Conservation (phyloP, 2,888 invertebrate genomes). For the Heliconius erato region DNA sequence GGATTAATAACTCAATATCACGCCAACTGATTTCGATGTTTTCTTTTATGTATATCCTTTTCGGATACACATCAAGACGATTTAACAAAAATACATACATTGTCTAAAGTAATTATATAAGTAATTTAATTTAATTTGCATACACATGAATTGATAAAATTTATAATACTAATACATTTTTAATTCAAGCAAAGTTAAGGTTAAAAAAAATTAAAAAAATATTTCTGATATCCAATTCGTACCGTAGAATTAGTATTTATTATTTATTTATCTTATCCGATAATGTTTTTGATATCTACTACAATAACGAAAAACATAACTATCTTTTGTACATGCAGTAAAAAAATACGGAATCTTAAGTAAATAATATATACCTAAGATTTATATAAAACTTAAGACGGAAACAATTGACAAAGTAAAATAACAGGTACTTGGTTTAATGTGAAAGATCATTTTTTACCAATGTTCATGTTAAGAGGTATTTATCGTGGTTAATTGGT, state of each 20-base stretch:
- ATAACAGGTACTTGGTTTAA: background rate
- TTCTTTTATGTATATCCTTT: too few species aligned
- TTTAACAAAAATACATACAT: too few species aligned
- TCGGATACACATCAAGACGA: too few species aligned
- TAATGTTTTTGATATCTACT: background rate
- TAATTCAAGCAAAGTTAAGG: background rate
- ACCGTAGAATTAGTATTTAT: background rate
- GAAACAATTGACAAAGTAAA: background rate
- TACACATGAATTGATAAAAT: too few species aligned
- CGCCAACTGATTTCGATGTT: too few species aligned
- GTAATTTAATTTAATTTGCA: too few species aligned
- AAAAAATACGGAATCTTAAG: background rate
- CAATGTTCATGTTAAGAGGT: background rate
- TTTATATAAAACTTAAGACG: background rate
- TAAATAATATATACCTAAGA: background rate
- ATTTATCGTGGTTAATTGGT: background rate
- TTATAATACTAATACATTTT: background rate
- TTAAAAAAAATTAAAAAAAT: background rate
- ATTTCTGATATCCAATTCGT: background rate
- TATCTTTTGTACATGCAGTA: background rate
- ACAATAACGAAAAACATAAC: background rate
- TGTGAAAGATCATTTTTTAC: background rate
- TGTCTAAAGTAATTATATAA: too few species aligned
- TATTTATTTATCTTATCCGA: constrained; percentile 8
- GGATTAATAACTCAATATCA: too few species aligned